These are phyloP conservation scores for Stichodactyla helianthus DNA, from an alignment of 64 coral and sea anemone genomes.

Conservation along the genomic window DNA sequence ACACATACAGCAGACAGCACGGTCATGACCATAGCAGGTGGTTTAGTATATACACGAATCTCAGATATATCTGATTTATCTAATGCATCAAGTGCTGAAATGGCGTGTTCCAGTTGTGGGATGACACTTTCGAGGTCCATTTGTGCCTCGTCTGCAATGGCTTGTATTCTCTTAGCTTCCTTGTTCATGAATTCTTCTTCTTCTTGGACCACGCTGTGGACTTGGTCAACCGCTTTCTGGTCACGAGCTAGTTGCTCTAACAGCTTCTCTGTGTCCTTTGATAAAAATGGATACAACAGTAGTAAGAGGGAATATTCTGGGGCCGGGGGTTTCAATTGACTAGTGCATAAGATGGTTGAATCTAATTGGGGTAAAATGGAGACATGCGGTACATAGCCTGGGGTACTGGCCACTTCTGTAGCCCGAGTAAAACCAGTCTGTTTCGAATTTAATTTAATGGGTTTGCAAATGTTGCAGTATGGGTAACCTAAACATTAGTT, in stretches of 20 bases:
- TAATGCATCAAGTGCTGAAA: constrained; percentile 64
- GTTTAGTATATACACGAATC: constrained; percentile 95
- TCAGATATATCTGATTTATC: constrained; percentile 99
- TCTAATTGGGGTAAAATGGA: too few species aligned
- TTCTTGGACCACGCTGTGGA: constrained; percentile 82
- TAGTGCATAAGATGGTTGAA: too few species aligned
- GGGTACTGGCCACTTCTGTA: too few species aligned
- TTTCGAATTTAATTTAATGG: too few species aligned
- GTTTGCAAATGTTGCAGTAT: too few species aligned
- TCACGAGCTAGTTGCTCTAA: constrained; percentile 88
- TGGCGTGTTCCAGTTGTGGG: constrained; percentile 74
- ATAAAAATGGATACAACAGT: not conserved
- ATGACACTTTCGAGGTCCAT: constrained; percentile 77
- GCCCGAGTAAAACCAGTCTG: too few species aligned
- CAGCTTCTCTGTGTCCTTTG: constrained; percentile 87
- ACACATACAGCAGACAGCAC: constrained; percentile 87
- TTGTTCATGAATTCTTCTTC: constrained; percentile 94
- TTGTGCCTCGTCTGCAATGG: constrained; percentile 85
- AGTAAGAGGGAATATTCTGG: too few species aligned
- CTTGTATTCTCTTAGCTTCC: constrained; percentile 75
- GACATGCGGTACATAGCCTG: too few species aligned
- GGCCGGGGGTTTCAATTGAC: too few species aligned
- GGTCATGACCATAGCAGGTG: constrained; percentile 96
- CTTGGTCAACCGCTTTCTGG: constrained; percentile 90
- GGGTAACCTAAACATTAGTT: not conserved